A percentile compares a stretch with the other conserved stretches of the same genome.
Conservation (phyloP, 2,113 vertebrate genomes). For the Tupaia chinensis region DNA sequence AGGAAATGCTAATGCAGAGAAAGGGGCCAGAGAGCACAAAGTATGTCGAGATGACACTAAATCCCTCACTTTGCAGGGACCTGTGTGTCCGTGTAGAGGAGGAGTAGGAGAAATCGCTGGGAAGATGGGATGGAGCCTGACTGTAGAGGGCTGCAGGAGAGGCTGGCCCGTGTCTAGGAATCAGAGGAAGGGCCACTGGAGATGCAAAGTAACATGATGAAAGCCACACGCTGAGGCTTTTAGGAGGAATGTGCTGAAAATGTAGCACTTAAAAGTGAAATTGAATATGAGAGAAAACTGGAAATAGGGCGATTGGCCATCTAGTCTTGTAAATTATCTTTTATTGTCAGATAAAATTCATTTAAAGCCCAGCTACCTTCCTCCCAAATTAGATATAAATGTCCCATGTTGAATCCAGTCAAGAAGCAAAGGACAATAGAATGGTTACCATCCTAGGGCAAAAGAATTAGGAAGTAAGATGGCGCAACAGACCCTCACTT, state of each 20-base stretch:
- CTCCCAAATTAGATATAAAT: background rate
- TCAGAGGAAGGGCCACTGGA: background rate
- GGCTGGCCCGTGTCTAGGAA: background rate
- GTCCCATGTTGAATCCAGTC: background rate
- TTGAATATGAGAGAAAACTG: slow-evolving; percentile 3
- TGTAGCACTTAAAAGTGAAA: background rate
- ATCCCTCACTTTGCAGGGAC: background rate
- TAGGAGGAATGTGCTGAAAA: slow-evolving; percentile 34
- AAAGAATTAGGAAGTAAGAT: background rate
- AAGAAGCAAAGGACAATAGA: slow-evolving; percentile 12
- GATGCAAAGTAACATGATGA: background rate
- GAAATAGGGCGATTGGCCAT: slow-evolving; percentile 1
- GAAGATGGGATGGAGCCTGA: background rate
- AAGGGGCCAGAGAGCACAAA: background rate
- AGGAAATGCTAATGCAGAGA: background rate
- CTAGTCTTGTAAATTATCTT: background rate
- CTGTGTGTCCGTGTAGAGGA: background rate
- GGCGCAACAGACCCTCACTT: background rate
- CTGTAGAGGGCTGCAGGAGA: background rate
- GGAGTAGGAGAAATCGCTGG: background rate
- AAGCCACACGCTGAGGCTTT: slow-evolving; percentile 33
- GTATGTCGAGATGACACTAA: background rate
- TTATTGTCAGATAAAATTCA: slow-evolving; percentile 53
- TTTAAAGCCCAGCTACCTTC: background rate
- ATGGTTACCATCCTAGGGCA: background rate